These are phyloP conservation scores for Mionectes macconnelli DNA, from an alignment of 2,113 vertebrate genomes.

Conservation along the genomic window DNA sequence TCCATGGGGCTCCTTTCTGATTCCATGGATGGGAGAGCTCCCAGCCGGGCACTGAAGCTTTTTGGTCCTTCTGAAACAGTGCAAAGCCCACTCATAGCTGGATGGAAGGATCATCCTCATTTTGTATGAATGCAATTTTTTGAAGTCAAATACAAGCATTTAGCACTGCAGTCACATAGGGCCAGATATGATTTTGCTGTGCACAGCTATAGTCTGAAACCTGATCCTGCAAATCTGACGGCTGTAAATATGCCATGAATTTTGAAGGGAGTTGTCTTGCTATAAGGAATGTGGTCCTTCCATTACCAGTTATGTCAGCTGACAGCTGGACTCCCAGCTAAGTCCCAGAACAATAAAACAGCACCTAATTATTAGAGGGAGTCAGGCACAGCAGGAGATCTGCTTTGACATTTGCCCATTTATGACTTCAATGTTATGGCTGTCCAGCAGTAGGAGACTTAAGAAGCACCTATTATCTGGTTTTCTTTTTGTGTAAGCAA, in stretches of 20 bases:
- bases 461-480: slow-evolving; percentile 25
- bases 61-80: background rate
- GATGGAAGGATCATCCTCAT: background rate
- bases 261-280: slow-evolving; percentile 21
- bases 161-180: background rate
- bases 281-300: slow-evolving; percentile 13
- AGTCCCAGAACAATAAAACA: slow-evolving; percentile 15
- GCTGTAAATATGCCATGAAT: background rate
- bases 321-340: slow-evolving; percentile 24
- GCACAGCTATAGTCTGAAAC: background rate
- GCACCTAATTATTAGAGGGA: slow-evolving; percentile 45
- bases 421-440: slow-evolving; percentile 40
- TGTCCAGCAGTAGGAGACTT: slow-evolving; percentile 26
- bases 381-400: slow-evolving; percentile 8
- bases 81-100: background rate
- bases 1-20: background rate
- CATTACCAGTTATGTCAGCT: slow-evolving; percentile 5
- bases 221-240: background rate
- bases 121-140: rapidly evolving
- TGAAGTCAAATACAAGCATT: background rate
- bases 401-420: slow-evolving; percentile 57
- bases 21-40: background rate
- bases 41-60: background rate
- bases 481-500: slow-evolving; percentile 28
- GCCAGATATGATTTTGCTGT: background rate